These are phyloP conservation scores for Enchytraeus crypticus DNA, from an alignment of 2,888 invertebrate genomes.

Conservation along the genomic window DNA sequence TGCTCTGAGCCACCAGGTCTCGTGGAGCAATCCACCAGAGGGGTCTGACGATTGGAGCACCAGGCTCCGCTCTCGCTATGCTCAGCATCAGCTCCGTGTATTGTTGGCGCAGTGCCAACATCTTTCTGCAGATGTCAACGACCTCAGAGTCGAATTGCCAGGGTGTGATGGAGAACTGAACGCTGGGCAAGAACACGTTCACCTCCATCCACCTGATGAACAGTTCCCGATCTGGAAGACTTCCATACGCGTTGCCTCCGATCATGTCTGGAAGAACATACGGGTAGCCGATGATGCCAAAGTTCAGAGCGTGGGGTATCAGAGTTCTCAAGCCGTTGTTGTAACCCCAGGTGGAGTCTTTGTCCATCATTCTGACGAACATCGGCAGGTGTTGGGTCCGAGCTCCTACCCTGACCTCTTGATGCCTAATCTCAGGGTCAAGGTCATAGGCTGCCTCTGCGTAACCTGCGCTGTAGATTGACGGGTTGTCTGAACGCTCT, in stretches of 20 bases:
- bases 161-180: slow-evolving; percentile 81
- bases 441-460: slow-evolving; percentile 25
- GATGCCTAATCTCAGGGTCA: slow-evolving; percentile 33
- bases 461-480: slow-evolving; percentile 31
- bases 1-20: slow-evolving; percentile 64
- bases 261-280: slow-evolving; percentile 88
- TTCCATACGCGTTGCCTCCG: slow-evolving; percentile 51
- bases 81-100: slow-evolving; percentile 29
- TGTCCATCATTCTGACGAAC: slow-evolving; percentile 67
- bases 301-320: slow-evolving; percentile 65
- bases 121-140: slow-evolving; percentile 27
- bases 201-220: slow-evolving; percentile 76
- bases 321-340: slow-evolving; percentile 67
- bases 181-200: slow-evolving; percentile 79
- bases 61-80: slow-evolving; percentile 33
- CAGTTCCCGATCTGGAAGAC: slow-evolving; percentile 44
- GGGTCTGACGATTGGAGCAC: slow-evolving; percentile 77
- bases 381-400: slow-evolving; percentile 72
- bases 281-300: slow-evolving; percentile 70
- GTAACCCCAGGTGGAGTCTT: slow-evolving; percentile 63
- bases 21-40: slow-evolving; percentile 77
- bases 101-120: slow-evolving; percentile 14
- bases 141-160: slow-evolving; percentile 69
- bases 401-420: slow-evolving; percentile 75
- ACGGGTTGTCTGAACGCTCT: slow-evolving; percentile 20